These are phyloP conservation scores for Pharmacophagus antenor DNA, from an alignment of 2,888 invertebrate species.

Conservation along the genomic window DNA sequence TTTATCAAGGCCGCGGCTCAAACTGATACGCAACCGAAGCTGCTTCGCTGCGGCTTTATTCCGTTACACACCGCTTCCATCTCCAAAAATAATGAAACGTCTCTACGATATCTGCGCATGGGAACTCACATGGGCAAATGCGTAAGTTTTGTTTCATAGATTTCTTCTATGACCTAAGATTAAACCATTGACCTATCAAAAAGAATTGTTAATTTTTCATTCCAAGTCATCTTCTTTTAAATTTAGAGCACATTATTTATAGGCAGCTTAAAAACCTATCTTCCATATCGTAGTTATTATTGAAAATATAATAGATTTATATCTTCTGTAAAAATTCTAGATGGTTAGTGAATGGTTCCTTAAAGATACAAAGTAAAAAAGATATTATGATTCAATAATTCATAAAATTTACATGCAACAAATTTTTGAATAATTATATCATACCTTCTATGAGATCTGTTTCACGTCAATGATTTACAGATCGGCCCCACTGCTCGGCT, in stretches of 20 bases:
- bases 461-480: neutral
- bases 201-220: too few relatives aligned
- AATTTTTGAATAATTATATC: too few relatives aligned
- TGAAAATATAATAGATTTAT: too few relatives aligned
- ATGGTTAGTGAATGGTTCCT: too few relatives aligned
- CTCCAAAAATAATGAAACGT: neutral
- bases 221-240: neutral
- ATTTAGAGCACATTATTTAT: too few relatives aligned
- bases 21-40: neutral
- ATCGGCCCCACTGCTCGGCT: neutral
- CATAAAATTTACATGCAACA: too few relatives aligned
- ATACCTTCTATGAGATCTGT: too few relatives aligned
- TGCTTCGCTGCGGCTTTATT: neutral
- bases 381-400: too few relatives aligned
- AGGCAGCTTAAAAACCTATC: too few relatives aligned
- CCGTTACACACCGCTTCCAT: neutral
- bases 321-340: too few relatives aligned
- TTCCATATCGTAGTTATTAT: too few relatives aligned
- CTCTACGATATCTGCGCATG: neutral
- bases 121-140: conserved; percentile 4
- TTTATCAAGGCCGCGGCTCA: neutral
- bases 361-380: too few relatives aligned
- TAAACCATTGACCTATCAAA: neutral
- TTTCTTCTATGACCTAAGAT: neutral
- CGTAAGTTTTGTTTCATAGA: neutral